Conservation (phyloP, 1,140 invertebrate species). For the Ips nitidus region DNA sequence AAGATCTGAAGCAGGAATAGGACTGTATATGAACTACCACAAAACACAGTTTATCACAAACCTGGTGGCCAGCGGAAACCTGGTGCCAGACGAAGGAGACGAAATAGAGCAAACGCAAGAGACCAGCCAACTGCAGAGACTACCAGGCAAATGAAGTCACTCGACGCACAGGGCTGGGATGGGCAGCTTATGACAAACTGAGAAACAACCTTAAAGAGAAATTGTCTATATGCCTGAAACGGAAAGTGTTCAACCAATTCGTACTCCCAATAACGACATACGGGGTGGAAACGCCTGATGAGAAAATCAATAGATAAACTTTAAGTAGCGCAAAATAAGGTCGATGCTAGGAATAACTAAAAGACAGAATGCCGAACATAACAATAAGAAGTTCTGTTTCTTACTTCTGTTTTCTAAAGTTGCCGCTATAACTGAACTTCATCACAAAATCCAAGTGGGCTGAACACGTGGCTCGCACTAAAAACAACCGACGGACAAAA, state of each 20-base stretch:
- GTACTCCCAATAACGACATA: slow-evolving; percentile 25
- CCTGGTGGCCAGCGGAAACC: background rate
- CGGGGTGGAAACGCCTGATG: slow-evolving; percentile 23
- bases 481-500: slow-evolving; percentile 10
- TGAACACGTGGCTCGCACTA: too few relatives aligned
- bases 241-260: slow-evolving; percentile 28
- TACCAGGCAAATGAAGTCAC: background rate
- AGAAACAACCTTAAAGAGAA: slow-evolving; percentile 17
- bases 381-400: too few relatives aligned
- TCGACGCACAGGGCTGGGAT: background rate
- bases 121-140: background rate
- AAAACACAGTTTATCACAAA: background rate
- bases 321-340: too few relatives aligned
- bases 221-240: slow-evolving; percentile 7
- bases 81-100: background rate
- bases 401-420: too few relatives aligned
- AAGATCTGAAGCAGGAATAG: background rate
- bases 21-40: background rate
- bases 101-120: background rate
- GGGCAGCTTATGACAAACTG: slow-evolving; percentile 7
- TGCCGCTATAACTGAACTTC: too few relatives aligned
- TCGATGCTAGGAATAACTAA: too few relatives aligned
- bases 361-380: too few relatives aligned
- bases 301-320: too few relatives aligned
- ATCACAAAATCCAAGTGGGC: too few relatives aligned